Evolutionary conservation across 1,140 invertebrate genomes (phyloP).

Genomic region (Acromyrmex heyeri): DNA sequence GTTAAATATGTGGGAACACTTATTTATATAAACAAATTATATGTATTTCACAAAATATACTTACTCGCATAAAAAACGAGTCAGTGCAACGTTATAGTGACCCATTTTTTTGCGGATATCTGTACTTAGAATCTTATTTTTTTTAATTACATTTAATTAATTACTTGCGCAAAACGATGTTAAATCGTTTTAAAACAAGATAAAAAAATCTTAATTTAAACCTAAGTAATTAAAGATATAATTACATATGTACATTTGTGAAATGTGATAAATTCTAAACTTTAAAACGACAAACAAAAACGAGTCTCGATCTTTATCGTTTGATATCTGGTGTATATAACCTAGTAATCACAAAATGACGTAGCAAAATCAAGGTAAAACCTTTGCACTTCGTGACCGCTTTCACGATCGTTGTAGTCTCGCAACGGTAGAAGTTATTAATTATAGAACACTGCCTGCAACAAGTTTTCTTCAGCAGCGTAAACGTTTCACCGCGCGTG

Average conservation of each 20-base stretch:
- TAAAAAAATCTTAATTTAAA: neutral
- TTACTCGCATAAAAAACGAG: too few species aligned
- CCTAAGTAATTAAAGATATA: neutral
- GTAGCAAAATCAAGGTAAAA: slow-evolving; percentile 50
- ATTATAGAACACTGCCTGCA: slow-evolving; percentile 31
- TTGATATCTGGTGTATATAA: slow-evolving; percentile 7
- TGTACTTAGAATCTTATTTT: neutral
- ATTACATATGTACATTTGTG: neutral
- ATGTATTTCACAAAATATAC: neutral
- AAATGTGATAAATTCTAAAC: neutral
- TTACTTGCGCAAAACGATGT: too few species aligned
- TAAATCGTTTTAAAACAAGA: neutral
- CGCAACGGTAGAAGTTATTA: slow-evolving; percentile 37
- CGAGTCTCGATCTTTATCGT: slow-evolving; percentile 34
- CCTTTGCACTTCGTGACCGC: slow-evolving; percentile 21
- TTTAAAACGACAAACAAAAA: slow-evolving; percentile 21
- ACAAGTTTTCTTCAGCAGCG: slow-evolving; percentile 15
- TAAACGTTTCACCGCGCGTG: slow-evolving; percentile 10
- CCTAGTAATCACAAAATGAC: slow-evolving; percentile 51
- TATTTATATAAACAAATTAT: neutral
- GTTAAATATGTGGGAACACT: neutral
- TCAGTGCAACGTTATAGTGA: too few species aligned
- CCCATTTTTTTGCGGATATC: too few species aligned
- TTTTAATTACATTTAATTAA: neutral
- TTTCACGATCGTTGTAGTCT: slow-evolving; percentile 16